Percentiles rank a stretch among this genome's conserved stretches.
Evolutionary conservation across 1,140 invertebrate species (phyloP).

Genomic region (Tachypleus tridentatus): DNA sequence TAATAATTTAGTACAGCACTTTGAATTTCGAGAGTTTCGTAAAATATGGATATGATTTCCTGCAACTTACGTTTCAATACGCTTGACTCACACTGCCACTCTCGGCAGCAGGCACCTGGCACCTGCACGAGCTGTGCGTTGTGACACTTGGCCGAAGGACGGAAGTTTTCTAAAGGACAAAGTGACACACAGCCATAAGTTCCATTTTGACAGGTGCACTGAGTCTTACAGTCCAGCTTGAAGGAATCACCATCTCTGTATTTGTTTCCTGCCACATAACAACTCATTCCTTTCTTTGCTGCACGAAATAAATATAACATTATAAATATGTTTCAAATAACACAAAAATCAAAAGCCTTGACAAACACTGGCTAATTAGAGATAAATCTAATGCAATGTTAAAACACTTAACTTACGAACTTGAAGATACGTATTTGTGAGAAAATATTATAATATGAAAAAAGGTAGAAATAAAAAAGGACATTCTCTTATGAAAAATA

Average conservation of each 20-base stretch:
- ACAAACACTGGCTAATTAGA: too few species aligned
- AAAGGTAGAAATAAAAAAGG: too few species aligned
- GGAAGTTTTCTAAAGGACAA: conserved; percentile 54
- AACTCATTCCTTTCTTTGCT: conserved; percentile 33
- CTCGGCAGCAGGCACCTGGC: conserved; percentile 9
- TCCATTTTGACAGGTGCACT: conserved; percentile 52
- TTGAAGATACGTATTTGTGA: too few species aligned
- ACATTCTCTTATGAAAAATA: too few species aligned
- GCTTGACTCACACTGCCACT: conserved; percentile 19
- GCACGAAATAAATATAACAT: not conserved
- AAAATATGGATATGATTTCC: not conserved
- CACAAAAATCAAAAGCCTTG: too few species aligned
- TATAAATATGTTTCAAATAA: too few species aligned
- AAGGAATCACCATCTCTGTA: conserved; percentile 53
- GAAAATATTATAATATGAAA: too few species aligned
- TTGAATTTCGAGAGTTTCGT: too few species aligned
- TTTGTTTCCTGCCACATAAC: conserved; percentile 43
- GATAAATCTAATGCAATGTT: too few species aligned
- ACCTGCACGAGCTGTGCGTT: conserved; percentile 51
- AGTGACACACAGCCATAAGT: conserved; percentile 56
- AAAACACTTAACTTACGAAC: too few species aligned
- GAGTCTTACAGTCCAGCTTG: conserved; percentile 49
- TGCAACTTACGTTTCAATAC: conserved; percentile 11
- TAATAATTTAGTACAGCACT: too few species aligned
- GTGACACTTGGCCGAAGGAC: conserved; percentile 45